Conservation (phyloP, 2,888 invertebrate genomes). For the Melangyna quadrimaculata region DNA sequence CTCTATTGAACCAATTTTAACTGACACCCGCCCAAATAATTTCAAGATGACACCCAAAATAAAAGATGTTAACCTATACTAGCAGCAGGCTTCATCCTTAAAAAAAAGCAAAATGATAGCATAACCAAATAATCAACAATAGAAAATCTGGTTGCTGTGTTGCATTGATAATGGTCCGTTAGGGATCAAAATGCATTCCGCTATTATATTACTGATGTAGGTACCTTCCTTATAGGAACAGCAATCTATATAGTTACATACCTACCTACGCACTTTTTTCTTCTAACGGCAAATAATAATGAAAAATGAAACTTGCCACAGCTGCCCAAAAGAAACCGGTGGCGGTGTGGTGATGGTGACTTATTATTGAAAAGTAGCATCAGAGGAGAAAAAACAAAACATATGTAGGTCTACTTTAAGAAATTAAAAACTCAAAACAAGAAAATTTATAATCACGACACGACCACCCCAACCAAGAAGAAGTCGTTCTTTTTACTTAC, state of each 20-base stretch:
- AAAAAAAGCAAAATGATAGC: conserved; percentile 3
- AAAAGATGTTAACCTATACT: background rate
- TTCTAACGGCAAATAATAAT: conserved; percentile 41
- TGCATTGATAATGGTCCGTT: conserved; percentile 62
- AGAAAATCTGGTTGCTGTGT: conserved; percentile 49
- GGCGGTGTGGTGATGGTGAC: background rate
- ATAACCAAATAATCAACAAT: conserved; percentile 31
- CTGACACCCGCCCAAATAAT: background rate
- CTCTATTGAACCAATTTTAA: conserved; percentile 1
- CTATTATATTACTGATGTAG: conserved; percentile 36
- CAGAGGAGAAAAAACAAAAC: background rate
- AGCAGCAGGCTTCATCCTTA: conserved; percentile 1
- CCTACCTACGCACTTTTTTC: conserved; percentile 21
- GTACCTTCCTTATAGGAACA: background rate
- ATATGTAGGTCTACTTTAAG: background rate
- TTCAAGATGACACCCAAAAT: background rate
- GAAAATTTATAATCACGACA: conserved; percentile 7
- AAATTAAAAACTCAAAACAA: conserved; percentile 27
- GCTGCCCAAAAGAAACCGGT: conserved; percentile 64
- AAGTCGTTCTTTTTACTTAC: too few relatives aligned
- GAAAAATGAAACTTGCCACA: conserved; percentile 66
- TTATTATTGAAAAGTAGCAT: conserved; percentile 34
- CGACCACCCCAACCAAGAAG: conserved; percentile 22
- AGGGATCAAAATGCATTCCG: conserved; percentile 50
- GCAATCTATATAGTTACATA: background rate